Evolutionary conservation across 2,797 vertebrate species (phyloP), one percentile per base, ranked within the genome.

Genomic region (Anguilla megastoma): DNA sequence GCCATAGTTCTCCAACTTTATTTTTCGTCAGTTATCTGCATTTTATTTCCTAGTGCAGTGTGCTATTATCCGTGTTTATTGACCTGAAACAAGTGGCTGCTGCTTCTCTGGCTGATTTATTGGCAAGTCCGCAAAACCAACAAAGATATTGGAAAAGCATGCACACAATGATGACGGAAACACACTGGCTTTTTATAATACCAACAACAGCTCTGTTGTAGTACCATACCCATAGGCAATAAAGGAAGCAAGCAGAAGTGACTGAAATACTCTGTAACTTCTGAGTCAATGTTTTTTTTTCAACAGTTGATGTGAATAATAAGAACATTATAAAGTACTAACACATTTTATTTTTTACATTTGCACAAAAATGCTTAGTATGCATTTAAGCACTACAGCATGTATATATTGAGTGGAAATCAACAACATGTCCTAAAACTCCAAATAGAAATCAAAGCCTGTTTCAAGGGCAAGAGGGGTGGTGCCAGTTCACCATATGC

Each of bases 401-500:
- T 33, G 30, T 24, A 76, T 76, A 45, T 48, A 45, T 80, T 48
- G 76, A 45, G 76, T 48, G 21, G 41, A 48, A 48, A n/a, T 82
- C 2, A 82, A 82, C 24, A n/a, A 24, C 24, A n/a, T 82, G 12
- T 41, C 74, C 14, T 76, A 41, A 76, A 41, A 41, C 71, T 7
- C 71, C 4, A 41, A 2, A 74, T 36, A 36, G 21, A 30, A 84
- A 84, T 69, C 16, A 16, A n/a, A 52, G 74, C 45, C 56, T 66
- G 7, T 48, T 36, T 52, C 56, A 69, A 52, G 58, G 27, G 60
- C 76, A 66, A 83, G 41, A 84, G 30, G 16, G 27, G 63, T 87
- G 18, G 79, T 21, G 33, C 79, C 63, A 48, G 45, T 83, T 87
- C 60, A 50, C 21, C 45, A 84, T 63, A 82, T 18, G 69, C 60